Conservation (phyloP, 2,113 vertebrate species). For the Lonchura striata region DNA sequence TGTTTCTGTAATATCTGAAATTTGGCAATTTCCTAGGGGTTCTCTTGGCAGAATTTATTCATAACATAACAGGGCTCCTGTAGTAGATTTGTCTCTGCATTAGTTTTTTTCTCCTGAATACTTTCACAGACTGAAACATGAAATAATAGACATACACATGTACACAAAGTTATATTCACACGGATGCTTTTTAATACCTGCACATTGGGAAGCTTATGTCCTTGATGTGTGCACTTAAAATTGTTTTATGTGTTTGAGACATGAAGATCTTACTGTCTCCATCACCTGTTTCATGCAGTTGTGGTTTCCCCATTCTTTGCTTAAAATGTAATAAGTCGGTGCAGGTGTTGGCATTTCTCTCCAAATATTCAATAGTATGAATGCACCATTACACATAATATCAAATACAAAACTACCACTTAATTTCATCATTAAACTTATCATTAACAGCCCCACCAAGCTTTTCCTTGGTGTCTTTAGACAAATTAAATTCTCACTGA, state of each 20-base stretch:
- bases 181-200: neutral
- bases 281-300: neutral
- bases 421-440: neutral
- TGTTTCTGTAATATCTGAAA: neutral
- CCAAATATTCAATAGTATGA: neutral
- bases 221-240: neutral
- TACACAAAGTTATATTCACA: neutral
- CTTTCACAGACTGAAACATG: neutral
- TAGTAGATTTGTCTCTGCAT: neutral
- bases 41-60: neutral
- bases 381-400: neutral
- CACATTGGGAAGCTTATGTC: neutral
- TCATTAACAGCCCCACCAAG: neutral
- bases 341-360: neutral
- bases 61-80: neutral
- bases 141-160: neutral
- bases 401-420: neutral
- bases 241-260: neutral
- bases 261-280: neutral
- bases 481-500: neutral
- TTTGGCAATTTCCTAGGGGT: neutral
- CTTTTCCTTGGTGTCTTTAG: neutral
- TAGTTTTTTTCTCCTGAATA: neutral
- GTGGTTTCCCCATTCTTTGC: neutral
- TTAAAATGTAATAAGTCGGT: neutral